Base-by-base conservation (phyloP, 2,113 vertebrate genomes). In the Stercorarius parasiticus region DNA sequence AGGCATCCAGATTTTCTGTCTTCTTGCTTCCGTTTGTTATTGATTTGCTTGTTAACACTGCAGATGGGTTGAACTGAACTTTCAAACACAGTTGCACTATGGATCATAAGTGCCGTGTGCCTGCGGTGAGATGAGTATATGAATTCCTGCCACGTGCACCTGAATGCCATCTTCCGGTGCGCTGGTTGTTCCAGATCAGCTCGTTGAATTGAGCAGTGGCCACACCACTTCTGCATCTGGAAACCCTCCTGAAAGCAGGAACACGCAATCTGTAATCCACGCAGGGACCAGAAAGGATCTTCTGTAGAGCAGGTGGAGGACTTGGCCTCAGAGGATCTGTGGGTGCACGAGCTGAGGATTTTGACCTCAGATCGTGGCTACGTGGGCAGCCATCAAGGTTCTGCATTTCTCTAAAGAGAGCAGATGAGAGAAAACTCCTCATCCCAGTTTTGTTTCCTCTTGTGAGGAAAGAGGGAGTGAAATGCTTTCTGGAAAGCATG, bases 81-180 rank as follows among this genome's bases (percentile, higher is more conserved):
- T 74, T 67, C 81, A 56, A 19, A 20, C 10, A 12, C 6, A 2
- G 22, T 59, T 65, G 69, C 10, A 6, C 50, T 42, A 3, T 22
- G 53, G 29, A 45, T 84, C 3, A 0, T 40, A 47, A 43, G 65
- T 42, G 42, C 59, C 0, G 0, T 0, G 0, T 47, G n/a, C 73
- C 55, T 5, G 4, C 0, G 0, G 34, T 69, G 58, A 40, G 27
- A 25, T 49, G 30, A 72, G 13, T 36, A 9, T 56, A 23, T 16
- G 19, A 32, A 58, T 72, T 79, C 17, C 77, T 85, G 40, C 16
- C 40, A 14, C 0, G 0, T 8, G 14, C 14, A 53, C 45, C 4
- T 0, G 0, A 4, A 10, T 66, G 22, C 23, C 2, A 0, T 29
- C 29, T 58, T 71, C 69, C 45, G 19, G 21, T 16, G 45, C 13